Evolutionary conservation across 2,113 vertebrate species (phyloP), one percentile per base, ranked within the genome.

Genomic region (Rhabdornis inornatus): DNA sequence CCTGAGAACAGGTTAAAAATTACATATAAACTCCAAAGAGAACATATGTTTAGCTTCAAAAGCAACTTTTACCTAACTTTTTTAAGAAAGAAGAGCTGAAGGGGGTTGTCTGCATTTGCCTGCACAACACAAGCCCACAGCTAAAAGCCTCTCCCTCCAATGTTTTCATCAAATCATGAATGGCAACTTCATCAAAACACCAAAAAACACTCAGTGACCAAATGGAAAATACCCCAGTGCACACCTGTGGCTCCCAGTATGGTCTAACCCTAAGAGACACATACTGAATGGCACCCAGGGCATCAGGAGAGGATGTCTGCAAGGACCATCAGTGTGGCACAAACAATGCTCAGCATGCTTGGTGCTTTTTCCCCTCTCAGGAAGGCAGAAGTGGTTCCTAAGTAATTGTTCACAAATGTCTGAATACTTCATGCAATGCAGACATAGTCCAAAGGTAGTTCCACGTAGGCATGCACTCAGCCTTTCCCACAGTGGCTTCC

Each of bases 41-140:
- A 76, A 11, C 28, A 25, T 7, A 24, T 4, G 2, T 55, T 75
- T 30, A 86, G 20, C 20, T 13, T 63, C 61, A 59, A 82, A 12
- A 83, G 22, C 39, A 83, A 50, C 49, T 50, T 22, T 24, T 35
- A 64, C 8, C 9, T 55, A 40, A 31, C 12, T 16, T 42, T 47
- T 50, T 30, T 7, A 76, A 76, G 65, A 45, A 65, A 49, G 53
- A 47, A n/a, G 40, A 80, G 49, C 17, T 59, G 21, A 11, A 80
- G 10, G 1, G 3, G 2, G 0, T 1, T 56, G 23, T 25, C 69
- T 69, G 45, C 3, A 0, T 57, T 84, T 65, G 18, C 21, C 44
- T 55, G 40, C 31, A 39, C 37, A 95, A 19, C 16, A 22, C 14
- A 60, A 40, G 23, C 22, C 25, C 66, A 25, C 59, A 59, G 21